phyloP scores from a whole-genome alignment of 2,888 invertebrate genomes.

The Synergus gifuensis region DNA sequence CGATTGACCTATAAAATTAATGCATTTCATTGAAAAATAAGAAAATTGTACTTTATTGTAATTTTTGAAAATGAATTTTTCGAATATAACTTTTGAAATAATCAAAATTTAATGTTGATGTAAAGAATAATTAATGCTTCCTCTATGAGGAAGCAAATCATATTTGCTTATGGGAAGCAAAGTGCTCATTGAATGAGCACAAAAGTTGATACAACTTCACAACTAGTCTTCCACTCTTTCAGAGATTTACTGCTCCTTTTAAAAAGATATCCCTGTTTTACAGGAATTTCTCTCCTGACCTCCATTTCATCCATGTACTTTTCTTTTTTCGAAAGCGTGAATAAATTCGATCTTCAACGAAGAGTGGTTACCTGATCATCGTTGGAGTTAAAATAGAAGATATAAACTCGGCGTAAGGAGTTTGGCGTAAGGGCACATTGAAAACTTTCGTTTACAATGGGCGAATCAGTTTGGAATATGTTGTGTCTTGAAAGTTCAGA shows the following conservation, averaged over 20 bases:
- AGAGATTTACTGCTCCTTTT: constrained; percentile 97
- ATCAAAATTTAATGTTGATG: no score
- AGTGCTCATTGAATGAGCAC: no score
- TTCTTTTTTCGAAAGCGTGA: constrained; percentile 93
- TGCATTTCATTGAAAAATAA: no score
- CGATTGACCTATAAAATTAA: no score
- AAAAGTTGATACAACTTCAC: no score
- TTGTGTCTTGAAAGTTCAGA: constrained; percentile 65
- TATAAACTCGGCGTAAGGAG: constrained; percentile 83
- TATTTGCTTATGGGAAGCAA: no score
- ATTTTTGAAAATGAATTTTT: no score
- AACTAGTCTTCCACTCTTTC: constrained; percentile 99
- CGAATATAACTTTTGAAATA: no score
- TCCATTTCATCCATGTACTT: constrained; percentile 92
- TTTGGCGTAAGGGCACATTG: constrained; percentile 69
- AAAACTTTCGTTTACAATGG: constrained; percentile 68
- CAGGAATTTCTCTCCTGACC: constrained; percentile 95
- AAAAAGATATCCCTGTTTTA: constrained; percentile 98
- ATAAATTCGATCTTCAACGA: constrained; percentile 95
- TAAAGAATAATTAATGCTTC: no score
- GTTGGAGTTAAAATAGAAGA: constrained; percentile 97
- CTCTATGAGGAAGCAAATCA: no score
- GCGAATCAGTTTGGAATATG: constrained; percentile 65
- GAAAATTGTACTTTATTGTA: no score
- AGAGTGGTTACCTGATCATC: constrained; percentile 80